phyloP scores from a whole-genome alignment of 1,140 invertebrate species.

The Hycleus phaleratus region DNA sequence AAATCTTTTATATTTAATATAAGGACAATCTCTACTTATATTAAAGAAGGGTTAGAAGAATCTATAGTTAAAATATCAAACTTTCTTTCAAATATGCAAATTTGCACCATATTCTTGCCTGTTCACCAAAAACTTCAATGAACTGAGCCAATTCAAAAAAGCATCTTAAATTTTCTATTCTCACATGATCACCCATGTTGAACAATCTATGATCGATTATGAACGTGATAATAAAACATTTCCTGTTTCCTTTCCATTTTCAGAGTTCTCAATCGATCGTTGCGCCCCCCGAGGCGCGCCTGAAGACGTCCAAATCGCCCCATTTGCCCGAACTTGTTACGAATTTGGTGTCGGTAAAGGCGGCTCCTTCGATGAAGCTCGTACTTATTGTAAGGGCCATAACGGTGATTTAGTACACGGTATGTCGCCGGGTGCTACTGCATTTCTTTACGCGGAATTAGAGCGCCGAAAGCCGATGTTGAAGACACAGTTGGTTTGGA shows the following conservation, averaged over 20 bases:
- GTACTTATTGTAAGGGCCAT: conserved; percentile 62
- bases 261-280: conserved; percentile 74
- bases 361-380: conserved; percentile 70
- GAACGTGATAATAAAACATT: too few species aligned
- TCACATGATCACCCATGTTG: too few species aligned
- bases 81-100: too few species aligned
- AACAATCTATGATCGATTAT: too few species aligned
- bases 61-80: too few species aligned
- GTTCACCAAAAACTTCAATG: too few species aligned
- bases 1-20: too few species aligned
- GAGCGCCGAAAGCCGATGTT: conserved; percentile 69
- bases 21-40: too few species aligned
- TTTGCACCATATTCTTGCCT: too few species aligned
- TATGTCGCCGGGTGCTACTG: conserved; percentile 59
- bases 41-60: too few species aligned
- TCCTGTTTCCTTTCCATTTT: conserved; percentile 24
- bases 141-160: too few species aligned
- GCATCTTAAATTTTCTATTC: too few species aligned
- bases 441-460: conserved; percentile 70
- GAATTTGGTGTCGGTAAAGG: conserved; percentile 77
- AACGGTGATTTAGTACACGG: conserved; percentile 77
- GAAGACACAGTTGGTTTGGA: conserved; percentile 83
- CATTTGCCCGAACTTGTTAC: conserved; percentile 81
- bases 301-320: conserved; percentile 64
- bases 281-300: conserved; percentile 61